Evolutionary conservation across 2,797 vertebrate genomes (phyloP), one percentile per base, ranked within the genome.

Genomic region (Dryobates pubescens): DNA sequence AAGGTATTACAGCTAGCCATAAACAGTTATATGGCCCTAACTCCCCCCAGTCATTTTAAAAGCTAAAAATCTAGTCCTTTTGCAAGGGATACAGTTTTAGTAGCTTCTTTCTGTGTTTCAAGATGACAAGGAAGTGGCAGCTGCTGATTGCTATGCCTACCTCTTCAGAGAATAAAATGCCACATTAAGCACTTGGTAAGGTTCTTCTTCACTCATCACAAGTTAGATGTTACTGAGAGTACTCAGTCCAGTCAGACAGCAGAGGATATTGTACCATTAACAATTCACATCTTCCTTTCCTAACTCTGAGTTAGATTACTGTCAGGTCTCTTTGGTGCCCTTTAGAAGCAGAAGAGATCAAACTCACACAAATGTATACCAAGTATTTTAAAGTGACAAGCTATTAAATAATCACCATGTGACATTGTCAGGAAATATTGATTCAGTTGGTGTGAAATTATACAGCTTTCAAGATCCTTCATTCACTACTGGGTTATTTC

Each of bases 371-470:
- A 79, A 38, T 9, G 10, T 69, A 51, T 65, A 62, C 36, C 51
- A 85, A 82, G 14, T 68, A 74, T 80, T 93, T 92, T 56, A 77
- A 85, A 95, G 41, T 43, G 87, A 65, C 4, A 62, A 77, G 18
- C 12, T 38, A 65, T 65, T 89, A 0, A 85, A 58, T 90, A 82
- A 74, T 70, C 47, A 41, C n/a, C 41, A 59, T 72, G 18, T 1
- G 9, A 38, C 5, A 19, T 45, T 75, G 56, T 71, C 47, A 80
- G 54, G 82, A 90, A 77, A 77, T 2, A 65, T 13, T 17, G 14
- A 58, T 79, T 71, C 29, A 38, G 15, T 20, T 56, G 34, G 27
- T 57, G 30, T 64, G 61, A 91, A 82, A 82, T 61, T 38, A 34
- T 18, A 13, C 17, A 76, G n/a, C 23, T 83, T 91, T 86, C 51